Percentiles rank a stretch among this genome's conserved stretches.
phyloP scores from a whole-genome alignment of 2,113 vertebrate species.

The Saguinus midas region DNA sequence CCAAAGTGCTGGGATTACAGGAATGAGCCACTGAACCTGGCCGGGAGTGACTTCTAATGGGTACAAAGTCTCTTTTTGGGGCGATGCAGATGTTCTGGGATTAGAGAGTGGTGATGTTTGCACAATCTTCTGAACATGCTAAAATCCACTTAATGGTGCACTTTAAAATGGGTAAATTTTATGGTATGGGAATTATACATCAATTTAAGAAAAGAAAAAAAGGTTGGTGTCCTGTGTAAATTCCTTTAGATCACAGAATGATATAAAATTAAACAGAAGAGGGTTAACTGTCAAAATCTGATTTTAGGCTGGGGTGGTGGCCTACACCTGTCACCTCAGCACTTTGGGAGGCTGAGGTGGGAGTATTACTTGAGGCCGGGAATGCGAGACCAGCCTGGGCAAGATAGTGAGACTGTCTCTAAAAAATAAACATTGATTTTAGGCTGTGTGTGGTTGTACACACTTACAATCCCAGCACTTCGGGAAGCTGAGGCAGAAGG shows the following conservation, averaged over 20 bases:
- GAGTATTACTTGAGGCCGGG: too few relatives aligned
- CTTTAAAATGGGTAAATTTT: not conserved
- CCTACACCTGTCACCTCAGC: too few relatives aligned
- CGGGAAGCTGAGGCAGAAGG: not conserved
- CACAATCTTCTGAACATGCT: too few relatives aligned
- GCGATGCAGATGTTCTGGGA: not conserved
- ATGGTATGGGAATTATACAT: not conserved
- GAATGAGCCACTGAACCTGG: too few relatives aligned
- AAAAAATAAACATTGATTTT: too few relatives aligned
- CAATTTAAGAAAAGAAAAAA: not conserved
- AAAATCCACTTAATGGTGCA: too few relatives aligned
- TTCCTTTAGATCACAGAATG: fast-evolving
- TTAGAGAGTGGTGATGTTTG: not conserved
- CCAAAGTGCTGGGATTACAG: too few relatives aligned
- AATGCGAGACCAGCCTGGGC: too few relatives aligned
- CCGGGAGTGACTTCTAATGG: not conserved
- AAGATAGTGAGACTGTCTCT: too few relatives aligned
- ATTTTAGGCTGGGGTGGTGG: not conserved
- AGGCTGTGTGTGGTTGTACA: too few relatives aligned
- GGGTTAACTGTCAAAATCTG: fast-evolving
- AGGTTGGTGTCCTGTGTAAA: fast-evolving
- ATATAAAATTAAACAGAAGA: not conserved
- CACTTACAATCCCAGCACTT: too few relatives aligned
- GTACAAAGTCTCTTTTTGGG: fast-evolving
- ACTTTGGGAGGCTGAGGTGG: too few relatives aligned